phyloP scores from a whole-genome alignment of 2,888 invertebrate genomes.

The Tachystola acroxantha region DNA sequence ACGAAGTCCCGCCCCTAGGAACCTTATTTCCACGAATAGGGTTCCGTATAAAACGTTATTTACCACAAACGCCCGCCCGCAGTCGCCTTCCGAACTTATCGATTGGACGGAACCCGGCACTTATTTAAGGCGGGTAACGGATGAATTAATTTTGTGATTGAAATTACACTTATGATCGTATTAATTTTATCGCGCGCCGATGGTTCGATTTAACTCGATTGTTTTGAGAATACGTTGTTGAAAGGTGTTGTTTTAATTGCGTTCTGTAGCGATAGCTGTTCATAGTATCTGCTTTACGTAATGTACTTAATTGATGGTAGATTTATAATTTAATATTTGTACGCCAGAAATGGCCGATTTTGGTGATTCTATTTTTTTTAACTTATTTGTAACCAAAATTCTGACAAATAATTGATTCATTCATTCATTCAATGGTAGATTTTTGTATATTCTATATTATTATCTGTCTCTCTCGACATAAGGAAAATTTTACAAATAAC shows the following conservation, averaged over 20 bases:
- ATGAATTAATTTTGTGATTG: conserved; percentile 75
- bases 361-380: too few relatives aligned
- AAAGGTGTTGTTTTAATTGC: background rate
- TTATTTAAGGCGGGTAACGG: conserved; percentile 68
- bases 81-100: conserved; percentile 56
- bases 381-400: too few relatives aligned
- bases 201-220: conserved; percentile 6
- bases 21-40: conserved; percentile 36
- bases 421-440: too few relatives aligned
- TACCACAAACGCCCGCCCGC: conserved; percentile 64
- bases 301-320: too few relatives aligned
- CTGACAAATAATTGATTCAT: too few relatives aligned
- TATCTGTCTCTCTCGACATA: too few relatives aligned
- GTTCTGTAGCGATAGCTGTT: too few relatives aligned
- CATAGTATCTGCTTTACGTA: too few relatives aligned
- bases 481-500: too few relatives aligned
- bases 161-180: conserved; percentile 62
- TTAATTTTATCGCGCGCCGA: conserved; percentile 38
- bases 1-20: conserved; percentile 32
- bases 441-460: too few relatives aligned
- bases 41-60: conserved; percentile 55
- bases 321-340: too few relatives aligned
- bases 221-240: background rate
- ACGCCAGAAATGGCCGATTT: too few relatives aligned
- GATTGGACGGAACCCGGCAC: conserved; percentile 62